phyloP scores from a whole-genome alignment of 2,113 vertebrate species.

The Gadus macrocephalus region DNA sequence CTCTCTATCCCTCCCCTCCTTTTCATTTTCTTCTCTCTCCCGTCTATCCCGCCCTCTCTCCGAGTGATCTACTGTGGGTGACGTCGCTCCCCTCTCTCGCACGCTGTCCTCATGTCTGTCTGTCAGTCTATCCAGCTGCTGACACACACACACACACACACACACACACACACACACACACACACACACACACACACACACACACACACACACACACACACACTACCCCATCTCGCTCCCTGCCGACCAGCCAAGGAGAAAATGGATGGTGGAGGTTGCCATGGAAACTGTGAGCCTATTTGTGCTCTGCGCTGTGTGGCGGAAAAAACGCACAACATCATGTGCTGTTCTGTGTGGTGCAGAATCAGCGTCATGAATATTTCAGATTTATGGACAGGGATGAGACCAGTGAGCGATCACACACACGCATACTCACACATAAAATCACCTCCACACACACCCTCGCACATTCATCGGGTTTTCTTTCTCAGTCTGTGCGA shows the following conservation, averaged over 20 bases:
- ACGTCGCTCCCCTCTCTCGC: slow-evolving; percentile 11
- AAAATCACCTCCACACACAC: slow-evolving; percentile 13
- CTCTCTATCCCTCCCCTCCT: too few relatives aligned
- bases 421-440: background rate
- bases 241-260: slow-evolving; percentile 21
- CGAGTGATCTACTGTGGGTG: slow-evolving; percentile 21
- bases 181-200: slow-evolving; percentile 17
- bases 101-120: background rate
- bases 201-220: slow-evolving; percentile 1
- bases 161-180: slow-evolving; percentile 9
- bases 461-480: background rate
- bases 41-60: background rate
- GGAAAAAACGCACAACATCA: slow-evolving; percentile 44
- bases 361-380: slow-evolving; percentile 56
- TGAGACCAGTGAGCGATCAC: slow-evolving; percentile 19
- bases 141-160: too few relatives aligned
- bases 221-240: slow-evolving; percentile 13
- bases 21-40: background rate
- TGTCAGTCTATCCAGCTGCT: background rate
- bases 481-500: background rate
- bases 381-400: slow-evolving; percentile 58
- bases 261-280: slow-evolving; percentile 51
- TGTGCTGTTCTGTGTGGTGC: slow-evolving; percentile 36
- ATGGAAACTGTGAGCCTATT: slow-evolving; percentile 67
- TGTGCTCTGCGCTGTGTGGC: background rate